Percentiles rank a stretch among this genome's conserved stretches.
phyloP scores from a whole-genome alignment of 2,888 invertebrate species.

The Eucriotettix oculatus region DNA sequence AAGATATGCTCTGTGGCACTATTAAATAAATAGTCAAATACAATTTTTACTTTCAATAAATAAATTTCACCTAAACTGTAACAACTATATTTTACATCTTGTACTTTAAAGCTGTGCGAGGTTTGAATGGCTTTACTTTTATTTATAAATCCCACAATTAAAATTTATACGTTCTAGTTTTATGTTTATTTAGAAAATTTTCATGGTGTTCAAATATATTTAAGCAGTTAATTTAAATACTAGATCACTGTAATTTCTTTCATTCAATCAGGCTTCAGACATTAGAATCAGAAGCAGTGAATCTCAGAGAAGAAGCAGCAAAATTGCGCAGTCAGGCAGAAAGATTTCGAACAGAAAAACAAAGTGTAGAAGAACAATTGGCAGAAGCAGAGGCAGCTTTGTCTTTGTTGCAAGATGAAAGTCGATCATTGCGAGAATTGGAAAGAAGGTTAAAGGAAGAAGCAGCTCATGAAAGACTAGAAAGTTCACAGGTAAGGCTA shows the following conservation, averaged over 20 bases:
- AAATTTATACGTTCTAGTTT: no score
- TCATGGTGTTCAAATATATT: no score
- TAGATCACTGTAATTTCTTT: no score
- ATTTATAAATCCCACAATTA: no score
- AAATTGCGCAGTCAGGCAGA: conserved; percentile 46
- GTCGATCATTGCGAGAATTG: conserved; percentile 31
- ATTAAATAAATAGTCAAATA: no score
- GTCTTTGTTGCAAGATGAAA: conserved; percentile 34
- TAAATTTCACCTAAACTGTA: not conserved
- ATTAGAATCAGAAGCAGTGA: conserved; percentile 46
- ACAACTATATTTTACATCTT: no score
- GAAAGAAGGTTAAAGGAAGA: conserved; percentile 31
- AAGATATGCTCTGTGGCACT: no score
- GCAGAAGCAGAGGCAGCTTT: conserved; percentile 39
- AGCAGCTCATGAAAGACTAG: conserved; percentile 22
- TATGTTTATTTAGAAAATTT: no score
- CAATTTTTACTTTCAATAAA: not conserved
- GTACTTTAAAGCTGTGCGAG: no score
- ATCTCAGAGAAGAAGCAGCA: conserved; percentile 46
- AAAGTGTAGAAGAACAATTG: conserved; percentile 34
- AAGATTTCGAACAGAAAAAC: conserved; percentile 35
- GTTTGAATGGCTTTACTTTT: no score
- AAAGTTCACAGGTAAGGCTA: conserved; percentile 17
- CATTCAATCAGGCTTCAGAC: conserved; percentile 36
- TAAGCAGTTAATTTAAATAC: no score